Conservation (phyloP, 2,888 invertebrate genomes). For the Automeris io region DNA sequence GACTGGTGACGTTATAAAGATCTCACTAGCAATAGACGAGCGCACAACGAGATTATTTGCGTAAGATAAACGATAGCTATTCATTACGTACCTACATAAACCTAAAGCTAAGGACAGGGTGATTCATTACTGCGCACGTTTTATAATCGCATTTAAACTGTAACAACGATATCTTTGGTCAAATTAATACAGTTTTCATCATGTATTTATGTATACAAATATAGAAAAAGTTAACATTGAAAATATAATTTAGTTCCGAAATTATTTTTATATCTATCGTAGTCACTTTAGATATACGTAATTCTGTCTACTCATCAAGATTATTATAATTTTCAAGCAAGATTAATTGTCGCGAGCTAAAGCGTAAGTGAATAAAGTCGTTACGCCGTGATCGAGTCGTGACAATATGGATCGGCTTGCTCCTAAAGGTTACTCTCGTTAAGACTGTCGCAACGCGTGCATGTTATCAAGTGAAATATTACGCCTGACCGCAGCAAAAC, state of each 20-base stretch:
- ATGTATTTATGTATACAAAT: background rate
- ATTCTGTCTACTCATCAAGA: no score
- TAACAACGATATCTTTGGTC: no score
- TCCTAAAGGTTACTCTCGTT: constrained; percentile 73
- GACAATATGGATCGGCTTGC: constrained; percentile 65
- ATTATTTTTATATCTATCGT: no score
- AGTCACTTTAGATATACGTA: no score
- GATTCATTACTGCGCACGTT: background rate
- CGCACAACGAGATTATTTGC: constrained; percentile 35
- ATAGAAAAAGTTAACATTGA: no score
- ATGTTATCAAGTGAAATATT: constrained; percentile 46
- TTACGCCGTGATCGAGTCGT: constrained; percentile 57
- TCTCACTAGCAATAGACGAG: background rate
- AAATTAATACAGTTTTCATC: no score
- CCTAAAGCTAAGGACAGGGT: background rate
- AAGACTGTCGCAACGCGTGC: constrained; percentile 54
- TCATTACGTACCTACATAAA: constrained; percentile 45
- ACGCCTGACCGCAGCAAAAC: constrained; percentile 21
- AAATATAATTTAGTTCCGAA: no score
- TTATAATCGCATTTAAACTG: background rate
- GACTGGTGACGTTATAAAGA: constrained; percentile 6
- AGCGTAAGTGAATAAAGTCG: constrained; percentile 7
- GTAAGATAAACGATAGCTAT: constrained; percentile 54
- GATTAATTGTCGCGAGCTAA: background rate
- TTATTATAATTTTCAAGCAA: no score